These are phyloP conservation scores for Amphibalanus amphitrite DNA, from an alignment of 1,140 invertebrate genomes.

Conservation along the genomic window DNA sequence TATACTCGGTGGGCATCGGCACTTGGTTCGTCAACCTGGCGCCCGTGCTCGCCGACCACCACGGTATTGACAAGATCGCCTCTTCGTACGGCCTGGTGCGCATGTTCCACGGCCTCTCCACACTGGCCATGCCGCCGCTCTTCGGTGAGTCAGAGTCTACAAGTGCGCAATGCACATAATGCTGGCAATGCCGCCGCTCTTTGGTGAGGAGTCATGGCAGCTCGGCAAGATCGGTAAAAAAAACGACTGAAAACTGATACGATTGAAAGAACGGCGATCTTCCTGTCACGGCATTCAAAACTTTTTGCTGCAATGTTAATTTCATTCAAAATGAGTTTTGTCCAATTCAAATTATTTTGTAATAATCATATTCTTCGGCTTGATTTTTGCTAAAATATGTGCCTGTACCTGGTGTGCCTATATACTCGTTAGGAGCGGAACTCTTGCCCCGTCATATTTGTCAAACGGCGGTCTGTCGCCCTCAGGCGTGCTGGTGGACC, in stretches of 20 bases:
- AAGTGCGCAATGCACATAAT: conserved; percentile 10
- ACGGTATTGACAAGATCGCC: conserved; percentile 49
- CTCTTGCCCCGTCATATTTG: neutral
- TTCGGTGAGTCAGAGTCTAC: conserved; percentile 20
- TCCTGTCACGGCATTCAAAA: no score
- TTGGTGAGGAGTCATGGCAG: neutral
- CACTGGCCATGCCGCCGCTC: conserved; percentile 28
- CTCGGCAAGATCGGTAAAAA: no score
- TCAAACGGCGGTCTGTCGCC: conserved; percentile 10
- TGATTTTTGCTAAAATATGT: neutral
- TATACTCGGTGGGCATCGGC: conserved; percentile 49
- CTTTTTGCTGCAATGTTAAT: no score
- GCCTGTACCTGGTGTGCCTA: no score
- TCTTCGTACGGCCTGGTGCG: conserved; percentile 52
- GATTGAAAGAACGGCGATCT: no score
- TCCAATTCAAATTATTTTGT: no score
- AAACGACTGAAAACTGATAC: no score
- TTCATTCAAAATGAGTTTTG: no score
- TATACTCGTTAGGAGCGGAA: neutral
- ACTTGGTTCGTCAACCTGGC: conserved; percentile 56
- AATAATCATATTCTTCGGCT: no score
- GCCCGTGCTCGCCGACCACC: conserved; percentile 48
- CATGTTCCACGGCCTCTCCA: conserved; percentile 47
- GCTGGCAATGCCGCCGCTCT: neutral
- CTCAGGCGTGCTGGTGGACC: conserved; percentile 41